phyloP scores from a whole-genome alignment of 2,888 invertebrate genomes.

The Sarcophaga subvicina region DNA sequence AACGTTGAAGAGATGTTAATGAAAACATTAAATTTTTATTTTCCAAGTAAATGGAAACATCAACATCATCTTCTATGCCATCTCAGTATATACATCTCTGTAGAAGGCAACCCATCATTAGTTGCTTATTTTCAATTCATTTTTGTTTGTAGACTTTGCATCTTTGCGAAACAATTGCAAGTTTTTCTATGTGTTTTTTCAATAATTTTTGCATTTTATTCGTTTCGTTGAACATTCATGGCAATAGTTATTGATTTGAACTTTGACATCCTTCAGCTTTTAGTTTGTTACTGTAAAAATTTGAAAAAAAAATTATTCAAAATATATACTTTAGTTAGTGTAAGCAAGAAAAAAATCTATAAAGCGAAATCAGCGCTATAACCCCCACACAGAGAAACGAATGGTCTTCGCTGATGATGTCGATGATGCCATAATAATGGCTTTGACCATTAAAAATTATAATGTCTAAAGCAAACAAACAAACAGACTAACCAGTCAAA shows the following conservation, averaged over 20 bases:
- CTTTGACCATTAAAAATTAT: conserved; percentile 68
- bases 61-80: conserved; percentile 19
- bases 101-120: conserved; percentile 52
- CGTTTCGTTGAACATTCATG: neutral
- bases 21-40: conserved; percentile 61
- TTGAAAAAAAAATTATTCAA: conserved; percentile 9
- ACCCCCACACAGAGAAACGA: conserved; percentile 53
- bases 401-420: conserved; percentile 31
- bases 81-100: conserved; percentile 31
- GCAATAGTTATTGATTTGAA: conserved; percentile 65
- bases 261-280: conserved; percentile 59
- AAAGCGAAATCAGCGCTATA: conserved; percentile 64
- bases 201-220: conserved; percentile 35
- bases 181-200: conserved; percentile 3
- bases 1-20: conserved; percentile 37
- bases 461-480: conserved; percentile 59
- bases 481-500: neutral
- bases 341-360: conserved; percentile 45
- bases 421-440: conserved; percentile 66
- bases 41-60: conserved; percentile 39
- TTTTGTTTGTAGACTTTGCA: neutral
- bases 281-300: conserved; percentile 51
- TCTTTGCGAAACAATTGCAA: conserved; percentile 57
- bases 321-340: conserved; percentile 36
- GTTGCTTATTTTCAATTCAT: conserved; percentile 19